A percentile compares a stretch with the other conserved stretches of the same genome.
Evolutionary conservation across 23 tunicate genomes (phyloP).

Genomic region (Styela plicata): DNA sequence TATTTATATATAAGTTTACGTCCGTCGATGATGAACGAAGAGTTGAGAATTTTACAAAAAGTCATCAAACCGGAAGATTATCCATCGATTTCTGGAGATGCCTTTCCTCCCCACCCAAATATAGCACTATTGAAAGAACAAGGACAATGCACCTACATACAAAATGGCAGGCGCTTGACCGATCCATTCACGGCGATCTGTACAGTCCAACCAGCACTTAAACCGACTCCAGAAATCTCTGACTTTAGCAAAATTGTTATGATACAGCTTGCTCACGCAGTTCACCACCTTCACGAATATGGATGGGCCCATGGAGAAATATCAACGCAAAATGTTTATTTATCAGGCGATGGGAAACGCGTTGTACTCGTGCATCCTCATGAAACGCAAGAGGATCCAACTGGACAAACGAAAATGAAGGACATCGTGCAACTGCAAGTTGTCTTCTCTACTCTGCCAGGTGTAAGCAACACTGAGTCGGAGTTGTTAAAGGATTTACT

Average conservation of each 20-base stretch:
- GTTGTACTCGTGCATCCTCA: not conserved
- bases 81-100: not conserved
- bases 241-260: not conserved
- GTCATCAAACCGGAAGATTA: not conserved
- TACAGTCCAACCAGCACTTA: not conserved
- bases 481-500: not conserved
- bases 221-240: not conserved
- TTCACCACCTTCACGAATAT: not conserved
- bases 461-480: not conserved
- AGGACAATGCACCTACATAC: not conserved
- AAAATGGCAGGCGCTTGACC: no score
- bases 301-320: not conserved
- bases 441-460: not conserved
- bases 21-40: not conserved
- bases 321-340: no score
- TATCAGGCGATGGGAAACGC: not conserved
- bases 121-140: not conserved
- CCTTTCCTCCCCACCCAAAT: not conserved
- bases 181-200: not conserved
- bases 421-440: not conserved
- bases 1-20: no score
- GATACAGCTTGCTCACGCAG: not conserved
- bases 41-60: not conserved
- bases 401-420: not conserved
- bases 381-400: not conserved